Percentiles rank a stretch among this genome's conserved stretches.
These are phyloP conservation scores for Scalopus aquaticus DNA, from an alignment of 2,113 vertebrate genomes.

Conservation along the genomic window DNA sequence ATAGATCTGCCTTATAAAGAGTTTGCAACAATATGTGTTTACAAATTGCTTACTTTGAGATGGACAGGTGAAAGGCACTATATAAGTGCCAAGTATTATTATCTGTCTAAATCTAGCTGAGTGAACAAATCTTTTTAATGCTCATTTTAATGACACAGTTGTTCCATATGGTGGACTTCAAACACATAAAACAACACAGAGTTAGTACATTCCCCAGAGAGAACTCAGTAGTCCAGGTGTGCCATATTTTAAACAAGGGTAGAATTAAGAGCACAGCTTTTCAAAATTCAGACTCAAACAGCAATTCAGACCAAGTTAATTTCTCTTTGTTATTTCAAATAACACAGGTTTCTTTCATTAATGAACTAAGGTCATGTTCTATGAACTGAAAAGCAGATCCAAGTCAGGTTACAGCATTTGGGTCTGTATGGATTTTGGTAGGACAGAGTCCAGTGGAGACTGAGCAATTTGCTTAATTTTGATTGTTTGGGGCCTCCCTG, in stretches of 20 bases:
- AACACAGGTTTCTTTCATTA: conserved; percentile 13
- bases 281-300: conserved; percentile 66
- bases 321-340: conserved; percentile 44
- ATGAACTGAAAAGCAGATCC: background rate
- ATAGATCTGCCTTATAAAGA: background rate
- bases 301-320: conserved; percentile 8
- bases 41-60: conserved; percentile 74
- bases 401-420: conserved; percentile 33
- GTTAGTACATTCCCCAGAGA: conserved; percentile 73
- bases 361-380: conserved; percentile 32
- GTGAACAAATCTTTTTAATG: conserved; percentile 81
- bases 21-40: conserved; percentile 65
- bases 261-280: conserved; percentile 61
- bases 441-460: background rate
- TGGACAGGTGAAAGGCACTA: conserved; percentile 75
- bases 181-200: conserved; percentile 64
- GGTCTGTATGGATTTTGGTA: background rate
- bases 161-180: conserved; percentile 81
- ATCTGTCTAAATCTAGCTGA: conserved; percentile 73
- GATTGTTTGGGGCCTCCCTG: too few species aligned
- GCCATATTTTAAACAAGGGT: conserved; percentile 69
- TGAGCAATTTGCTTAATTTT: background rate
- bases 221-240: conserved; percentile 75
- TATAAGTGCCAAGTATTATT: conserved; percentile 74
- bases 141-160: conserved; percentile 74